Evolutionary conservation across 2,113 vertebrate genomes (phyloP), one percentile per base, ranked within the genome.

Genomic region (Glaucomys volans): DNA sequence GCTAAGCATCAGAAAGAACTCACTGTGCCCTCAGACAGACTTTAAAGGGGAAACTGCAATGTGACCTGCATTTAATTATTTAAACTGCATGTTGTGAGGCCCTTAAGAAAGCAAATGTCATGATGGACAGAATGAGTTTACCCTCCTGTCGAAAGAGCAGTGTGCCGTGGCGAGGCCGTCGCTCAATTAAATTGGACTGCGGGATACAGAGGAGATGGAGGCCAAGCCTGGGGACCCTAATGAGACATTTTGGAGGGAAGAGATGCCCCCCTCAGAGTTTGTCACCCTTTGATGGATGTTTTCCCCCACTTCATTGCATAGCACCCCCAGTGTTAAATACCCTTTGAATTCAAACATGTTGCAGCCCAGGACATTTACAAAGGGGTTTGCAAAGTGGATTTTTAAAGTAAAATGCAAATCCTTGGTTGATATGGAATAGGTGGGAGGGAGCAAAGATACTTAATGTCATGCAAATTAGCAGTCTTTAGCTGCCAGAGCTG

Each of bases 81-180:
- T 64, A 93, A 97, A 81, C 75, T 85, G 47, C 50, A 4, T 90
- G 67, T 84, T 62, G 74, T 69, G 52, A 97, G 84, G 67, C 72
- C 64, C 92, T 96, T 75, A 62, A 89, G 62, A 97, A 97, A 77
- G 74, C 66, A 97, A 93, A 91, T 93, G 10, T 95, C 14, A 0
- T 91, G 96, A 98, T 96, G 80, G 97, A 96, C 97, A 98, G 98
- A 98, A 98, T 97, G 98, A 98, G 94, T 98, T 98, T 98, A 90
- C 30, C 8, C 81, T 96, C 91, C 96, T 98, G 97, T 98, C 90
- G 0, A 97, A 97, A 96, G 97, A 97, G 92, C 98, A 95, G 90
- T 95, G 94, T 97, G 96, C 97, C 69, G 64, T 97, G 89, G 93
- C 76, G 26, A 97, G 91, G 47, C 79, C 59, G 79, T 96, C 84